Conservation (phyloP, 2,113 vertebrate genomes). For the Serilophus lunatus region DNA sequence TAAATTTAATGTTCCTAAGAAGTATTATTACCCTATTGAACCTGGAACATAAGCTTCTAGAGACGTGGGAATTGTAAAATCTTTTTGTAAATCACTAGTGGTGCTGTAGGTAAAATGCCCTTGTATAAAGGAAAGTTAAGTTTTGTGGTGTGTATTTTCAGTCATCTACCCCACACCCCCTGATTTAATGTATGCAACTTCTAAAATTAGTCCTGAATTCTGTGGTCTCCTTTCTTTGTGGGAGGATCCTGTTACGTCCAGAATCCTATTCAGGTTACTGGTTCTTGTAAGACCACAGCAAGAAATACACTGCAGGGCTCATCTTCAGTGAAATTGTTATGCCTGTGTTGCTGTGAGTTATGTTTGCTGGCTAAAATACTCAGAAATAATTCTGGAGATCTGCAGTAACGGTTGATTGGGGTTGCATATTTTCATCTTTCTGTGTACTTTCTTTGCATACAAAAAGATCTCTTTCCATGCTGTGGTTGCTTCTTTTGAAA, state of each 20-base stretch:
- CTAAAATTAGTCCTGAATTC: background rate
- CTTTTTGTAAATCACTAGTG: background rate
- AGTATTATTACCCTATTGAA: conserved; percentile 7
- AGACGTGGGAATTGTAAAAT: background rate
- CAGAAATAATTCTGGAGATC: background rate
- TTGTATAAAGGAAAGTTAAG: background rate
- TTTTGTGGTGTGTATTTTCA: background rate
- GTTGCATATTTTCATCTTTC: background rate
- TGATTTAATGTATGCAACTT: background rate
- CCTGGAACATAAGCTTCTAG: background rate
- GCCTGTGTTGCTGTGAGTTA: background rate
- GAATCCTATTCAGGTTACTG: background rate
- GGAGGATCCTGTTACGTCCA: background rate
- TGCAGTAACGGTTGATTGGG: background rate
- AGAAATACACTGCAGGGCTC: background rate
- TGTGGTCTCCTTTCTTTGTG: background rate
- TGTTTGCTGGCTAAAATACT: background rate
- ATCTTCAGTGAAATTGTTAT: background rate
- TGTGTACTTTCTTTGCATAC: background rate
- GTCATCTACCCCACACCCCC: background rate
- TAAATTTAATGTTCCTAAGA: background rate
- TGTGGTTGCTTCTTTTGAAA: background rate
- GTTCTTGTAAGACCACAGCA: background rate
- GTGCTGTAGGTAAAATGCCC: background rate
- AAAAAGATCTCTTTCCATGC: background rate